phyloP scores from a whole-genome alignment of 1,140 invertebrate genomes.

The Proctacanthus coquilletti region DNA sequence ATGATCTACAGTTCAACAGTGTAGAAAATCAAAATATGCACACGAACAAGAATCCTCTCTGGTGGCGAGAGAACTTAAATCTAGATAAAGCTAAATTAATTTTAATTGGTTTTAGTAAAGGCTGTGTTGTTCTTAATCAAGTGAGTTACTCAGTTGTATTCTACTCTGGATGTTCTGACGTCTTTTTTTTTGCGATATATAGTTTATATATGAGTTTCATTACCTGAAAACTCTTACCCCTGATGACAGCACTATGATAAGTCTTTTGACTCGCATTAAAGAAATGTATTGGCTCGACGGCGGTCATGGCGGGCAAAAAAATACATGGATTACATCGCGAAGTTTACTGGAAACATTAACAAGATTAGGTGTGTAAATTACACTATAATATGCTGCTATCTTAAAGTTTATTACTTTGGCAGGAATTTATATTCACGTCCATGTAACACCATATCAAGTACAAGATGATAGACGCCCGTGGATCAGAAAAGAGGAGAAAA shows the following conservation, averaged over 20 bases:
- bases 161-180: too few relatives aligned
- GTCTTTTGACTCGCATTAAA: constrained; percentile 43
- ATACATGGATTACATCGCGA: constrained; percentile 69
- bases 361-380: constrained; percentile 33
- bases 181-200: background rate
- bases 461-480: constrained; percentile 56
- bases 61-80: constrained; percentile 33
- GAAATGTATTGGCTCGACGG: constrained; percentile 79
- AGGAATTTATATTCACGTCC: constrained; percentile 48
- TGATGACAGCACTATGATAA: constrained; percentile 38
- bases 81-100: constrained; percentile 37
- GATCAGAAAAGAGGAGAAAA: constrained; percentile 65
- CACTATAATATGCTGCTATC: constrained; percentile 16
- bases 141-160: constrained; percentile 16
- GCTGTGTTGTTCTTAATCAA: constrained; percentile 81
- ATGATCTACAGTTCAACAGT: constrained; percentile 9
- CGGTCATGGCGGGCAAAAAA: constrained; percentile 64
- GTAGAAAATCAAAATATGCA: constrained; percentile 5
- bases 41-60: constrained; percentile 24
- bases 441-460: constrained; percentile 75
- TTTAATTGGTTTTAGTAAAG: constrained; percentile 79
- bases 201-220: constrained; percentile 67
- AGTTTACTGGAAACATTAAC: constrained; percentile 52
- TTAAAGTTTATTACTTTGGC: background rate
- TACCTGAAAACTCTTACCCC: constrained; percentile 48